A percentile compares a stretch with the other conserved stretches of the same genome.
Evolutionary conservation across 2,113 vertebrate genomes (phyloP).

Genomic region (Jacana jacana): DNA sequence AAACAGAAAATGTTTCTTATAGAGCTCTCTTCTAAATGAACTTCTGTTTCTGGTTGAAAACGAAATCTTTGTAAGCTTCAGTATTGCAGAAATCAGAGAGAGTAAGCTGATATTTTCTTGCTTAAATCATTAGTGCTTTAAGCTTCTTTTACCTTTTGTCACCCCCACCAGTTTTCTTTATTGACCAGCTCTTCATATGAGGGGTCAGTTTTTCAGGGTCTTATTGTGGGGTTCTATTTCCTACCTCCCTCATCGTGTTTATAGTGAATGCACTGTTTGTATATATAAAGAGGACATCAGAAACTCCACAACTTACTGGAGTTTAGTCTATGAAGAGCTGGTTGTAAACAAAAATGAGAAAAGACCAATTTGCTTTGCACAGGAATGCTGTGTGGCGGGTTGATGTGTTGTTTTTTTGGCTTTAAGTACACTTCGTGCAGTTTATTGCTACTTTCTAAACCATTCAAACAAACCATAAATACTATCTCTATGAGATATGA

Average conservation of each 20-base stretch:
- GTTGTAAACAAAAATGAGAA: conserved; percentile 74
- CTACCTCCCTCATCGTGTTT: conserved; percentile 75
- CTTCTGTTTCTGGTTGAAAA: conserved; percentile 60
- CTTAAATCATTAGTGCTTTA: conserved; percentile 15
- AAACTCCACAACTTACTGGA: conserved; percentile 66
- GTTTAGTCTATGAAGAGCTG: conserved; percentile 77
- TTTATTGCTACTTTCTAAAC: conserved; percentile 27
- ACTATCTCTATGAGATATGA: neutral
- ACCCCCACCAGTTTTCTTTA: neutral
- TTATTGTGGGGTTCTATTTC: conserved; percentile 50
- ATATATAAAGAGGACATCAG: conserved; percentile 45
- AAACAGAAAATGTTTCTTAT: conserved; percentile 39
- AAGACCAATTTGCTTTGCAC: conserved; percentile 58
- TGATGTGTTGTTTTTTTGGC: conserved; percentile 8
- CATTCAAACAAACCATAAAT: conserved; percentile 41
- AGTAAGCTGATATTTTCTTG: conserved; percentile 5
- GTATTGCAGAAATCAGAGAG: conserved; percentile 20
- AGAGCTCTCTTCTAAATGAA: conserved; percentile 54
- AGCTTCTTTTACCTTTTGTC: conserved; percentile 30
- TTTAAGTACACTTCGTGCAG: conserved; percentile 29
- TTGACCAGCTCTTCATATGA: conserved; percentile 11
- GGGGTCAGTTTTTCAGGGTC: neutral
- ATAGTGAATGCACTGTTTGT: conserved; percentile 67
- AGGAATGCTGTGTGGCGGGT: conserved; percentile 38
- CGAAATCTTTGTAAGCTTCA: conserved; percentile 33